A percentile compares a stretch with the other conserved stretches of the same genome.
These are phyloP conservation scores for Neostethus bicornis DNA, from an alignment of 2,797 vertebrate genomes.

Conservation along the genomic window DNA sequence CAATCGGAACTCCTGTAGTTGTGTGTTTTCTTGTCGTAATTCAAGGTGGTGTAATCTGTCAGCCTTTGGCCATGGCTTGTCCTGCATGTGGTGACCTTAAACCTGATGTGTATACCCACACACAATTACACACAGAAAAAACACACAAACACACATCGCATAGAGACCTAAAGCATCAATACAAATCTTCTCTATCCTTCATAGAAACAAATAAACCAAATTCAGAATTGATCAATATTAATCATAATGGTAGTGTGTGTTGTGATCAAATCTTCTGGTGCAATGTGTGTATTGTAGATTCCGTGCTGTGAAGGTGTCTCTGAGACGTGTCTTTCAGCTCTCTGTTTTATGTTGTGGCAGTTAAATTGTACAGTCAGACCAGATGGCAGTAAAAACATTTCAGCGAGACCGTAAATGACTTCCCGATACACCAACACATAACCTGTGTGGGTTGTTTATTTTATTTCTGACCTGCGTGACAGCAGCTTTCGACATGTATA, in stretches of 20 bases:
- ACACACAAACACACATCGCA: conserved; percentile 6
- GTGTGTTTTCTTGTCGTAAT: conserved; percentile 21
- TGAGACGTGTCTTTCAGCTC: conserved; percentile 21
- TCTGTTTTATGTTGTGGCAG: conserved; percentile 11
- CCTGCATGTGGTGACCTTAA: conserved; percentile 55
- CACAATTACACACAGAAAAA: conserved; percentile 27
- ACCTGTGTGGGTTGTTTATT: conserved; percentile 67
- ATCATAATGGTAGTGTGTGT: conserved; percentile 23
- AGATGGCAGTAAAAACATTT: conserved; percentile 30
- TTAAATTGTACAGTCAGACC: conserved; percentile 28
- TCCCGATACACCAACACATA: conserved; percentile 34
- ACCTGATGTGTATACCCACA: conserved; percentile 41
- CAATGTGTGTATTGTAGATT: conserved; percentile 27
- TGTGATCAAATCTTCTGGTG: conserved; percentile 29
- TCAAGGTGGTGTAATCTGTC: conserved; percentile 37
- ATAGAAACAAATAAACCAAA: background rate
- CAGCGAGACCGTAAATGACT: conserved; percentile 28
- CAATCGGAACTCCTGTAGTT: conserved; percentile 3
- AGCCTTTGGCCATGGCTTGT: conserved; percentile 49
- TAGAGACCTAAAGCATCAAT: conserved; percentile 15
- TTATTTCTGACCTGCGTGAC: conserved; percentile 55
- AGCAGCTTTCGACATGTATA: conserved; percentile 48
- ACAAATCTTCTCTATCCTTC: conserved; percentile 14
- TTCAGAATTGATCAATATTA: conserved; percentile 13
- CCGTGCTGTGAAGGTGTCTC: conserved; percentile 19